Base-by-base conservation (phyloP, 1,140 invertebrate genomes). In the Heliconius nattereri region DNA sequence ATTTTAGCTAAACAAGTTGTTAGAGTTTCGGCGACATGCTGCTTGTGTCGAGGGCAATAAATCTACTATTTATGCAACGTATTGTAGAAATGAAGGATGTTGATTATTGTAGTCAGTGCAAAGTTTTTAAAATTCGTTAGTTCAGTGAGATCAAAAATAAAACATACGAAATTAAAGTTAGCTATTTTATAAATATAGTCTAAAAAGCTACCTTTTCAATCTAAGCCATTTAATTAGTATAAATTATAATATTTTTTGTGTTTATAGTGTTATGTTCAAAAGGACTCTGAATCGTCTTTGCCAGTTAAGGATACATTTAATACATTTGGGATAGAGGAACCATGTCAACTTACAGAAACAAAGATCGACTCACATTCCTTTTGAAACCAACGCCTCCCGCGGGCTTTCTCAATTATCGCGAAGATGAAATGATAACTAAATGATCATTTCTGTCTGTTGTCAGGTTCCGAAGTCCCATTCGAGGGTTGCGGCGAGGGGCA, bases 391-490 rank as follows among this genome's bases (percentile, higher is more conserved):
- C 78, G 78, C 85, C 78, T 79, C 35, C 75, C 60, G 80, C 85
- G 78, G 81, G 78, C 83, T 60, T 82, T 73, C 76, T 79, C 80
- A 72, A 71, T 71, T 75, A 72, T 40, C 76, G 54, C 78, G 83
- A 83, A 79, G 75, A 90, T 78, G 90, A 93, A 93, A 93, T 94
- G 92, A 93, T 90, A 93, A 84, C 89, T 88, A 89, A 92, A 92
- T 93, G 90, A 94, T 94, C 94, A 94, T 95, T 95, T 95, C 94
- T 95, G 93, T 95, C 92, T 95, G 94, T 95, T 95, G 94, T 95
- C 94, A 95, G 94, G 94, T 95, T 95, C 93, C 92, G 93, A 94
- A 94, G 92, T 95, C 93, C 92, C 87, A 89, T 85, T 84, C 86
- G 93, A 90, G 93, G 83, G 87, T 91, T 86, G 89, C 90, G 89